Evolutionary conservation across 2,113 vertebrate species (phyloP).

Genomic region (Corvus cornix): DNA sequence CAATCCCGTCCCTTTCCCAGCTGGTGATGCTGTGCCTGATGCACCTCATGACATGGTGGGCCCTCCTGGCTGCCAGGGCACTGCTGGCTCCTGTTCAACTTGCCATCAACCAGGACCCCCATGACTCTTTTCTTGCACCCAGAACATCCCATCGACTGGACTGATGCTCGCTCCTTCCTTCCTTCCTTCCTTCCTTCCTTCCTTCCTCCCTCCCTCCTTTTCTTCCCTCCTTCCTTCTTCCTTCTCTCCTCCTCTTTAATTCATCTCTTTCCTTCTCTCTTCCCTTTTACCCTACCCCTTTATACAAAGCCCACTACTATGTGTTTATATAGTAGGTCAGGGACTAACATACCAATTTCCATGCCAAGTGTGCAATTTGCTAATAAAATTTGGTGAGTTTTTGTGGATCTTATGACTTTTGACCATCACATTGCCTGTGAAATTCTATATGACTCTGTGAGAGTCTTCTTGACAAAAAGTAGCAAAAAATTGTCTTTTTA

Average conservation of each 20-base stretch:
- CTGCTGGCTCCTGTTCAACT: background rate
- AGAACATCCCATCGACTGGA: background rate
- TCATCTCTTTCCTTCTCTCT: background rate
- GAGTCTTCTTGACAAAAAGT: background rate
- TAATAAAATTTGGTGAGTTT: background rate
- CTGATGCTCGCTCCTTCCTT: background rate
- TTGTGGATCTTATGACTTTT: background rate
- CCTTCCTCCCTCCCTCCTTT: background rate
- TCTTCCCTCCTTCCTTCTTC: too few relatives aligned
- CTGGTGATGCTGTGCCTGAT: background rate
- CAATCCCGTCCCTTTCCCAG: background rate
- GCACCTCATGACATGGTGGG: background rate
- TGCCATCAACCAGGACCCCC: background rate
- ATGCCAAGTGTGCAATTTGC: background rate
- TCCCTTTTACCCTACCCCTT: background rate
- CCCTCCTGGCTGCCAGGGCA: background rate
- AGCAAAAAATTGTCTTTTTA: background rate
- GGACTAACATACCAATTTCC: background rate
- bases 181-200: background rate
- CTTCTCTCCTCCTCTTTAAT: background rate
- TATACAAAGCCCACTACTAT: background rate
- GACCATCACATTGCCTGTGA: background rate
- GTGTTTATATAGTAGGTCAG: background rate
- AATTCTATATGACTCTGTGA: background rate
- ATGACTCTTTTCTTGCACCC: background rate